phyloP scores from a whole-genome alignment of 30 jellyfish, hydroid and myxozoan genomes.

The Cassiopea andromeda region DNA sequence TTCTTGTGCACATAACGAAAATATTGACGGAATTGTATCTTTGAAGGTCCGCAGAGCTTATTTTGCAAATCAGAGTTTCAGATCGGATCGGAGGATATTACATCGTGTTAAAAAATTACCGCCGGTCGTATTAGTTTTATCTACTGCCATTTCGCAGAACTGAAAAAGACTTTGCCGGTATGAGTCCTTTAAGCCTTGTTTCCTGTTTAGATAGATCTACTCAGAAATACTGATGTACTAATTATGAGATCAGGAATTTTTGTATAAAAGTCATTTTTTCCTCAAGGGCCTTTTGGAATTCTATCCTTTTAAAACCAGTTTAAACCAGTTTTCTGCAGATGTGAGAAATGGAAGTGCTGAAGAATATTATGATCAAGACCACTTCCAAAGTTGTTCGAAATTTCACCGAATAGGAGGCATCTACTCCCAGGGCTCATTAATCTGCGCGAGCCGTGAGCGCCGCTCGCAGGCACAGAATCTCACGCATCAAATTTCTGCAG shows the following conservation, averaged over 20 bases:
- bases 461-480: too few species aligned
- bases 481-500: too few species aligned
- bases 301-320: not conserved
- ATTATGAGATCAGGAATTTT: constrained; percentile 1
- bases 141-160: constrained; percentile 3
- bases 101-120: not conserved
- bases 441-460: too few species aligned
- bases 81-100: constrained; percentile 4
- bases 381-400: too few species aligned
- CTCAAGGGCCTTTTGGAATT: not conserved
- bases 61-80: not conserved
- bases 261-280: not conserved
- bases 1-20: not conserved
- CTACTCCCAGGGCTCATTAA: too few species aligned
- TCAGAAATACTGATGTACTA: not conserved
- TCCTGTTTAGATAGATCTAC: constrained; percentile 41
- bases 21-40: not conserved
- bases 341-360: too few species aligned
- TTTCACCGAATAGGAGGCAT: too few species aligned
- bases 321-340: too few species aligned
- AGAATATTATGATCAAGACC: too few species aligned
- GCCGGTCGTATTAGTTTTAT: constrained; percentile 2
- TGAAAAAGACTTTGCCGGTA: not conserved
- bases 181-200: constrained; percentile 18
- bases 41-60: constrained; percentile 5